Evolutionary conservation across 2,888 invertebrate species (phyloP), one percentile per base, ranked within the genome.

Genomic region (Drosophila borborema): DNA sequence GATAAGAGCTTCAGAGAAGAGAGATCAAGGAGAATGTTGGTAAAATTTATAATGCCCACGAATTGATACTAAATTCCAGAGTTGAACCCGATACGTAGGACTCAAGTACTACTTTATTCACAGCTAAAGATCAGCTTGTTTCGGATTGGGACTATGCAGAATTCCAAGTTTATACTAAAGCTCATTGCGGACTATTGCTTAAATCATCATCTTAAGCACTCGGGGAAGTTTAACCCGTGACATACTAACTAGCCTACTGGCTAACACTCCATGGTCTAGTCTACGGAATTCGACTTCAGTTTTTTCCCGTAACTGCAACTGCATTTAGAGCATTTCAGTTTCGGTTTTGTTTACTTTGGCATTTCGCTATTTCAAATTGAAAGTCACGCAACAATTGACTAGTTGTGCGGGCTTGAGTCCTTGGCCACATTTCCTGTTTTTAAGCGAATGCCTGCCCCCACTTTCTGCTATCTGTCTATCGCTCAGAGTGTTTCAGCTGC

Each of bases 381-480:
- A 90, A 90, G 91, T 91, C 91, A 92, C 91, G 91, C 92, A 91
- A 92, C 84, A 77, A 80, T 77, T 87, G 82, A 73, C 68, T 73
- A 38, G 51, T 23, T 46, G 18, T 46, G 56, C 43, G 56, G 40
- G 20, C 45, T 16, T 48, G 38, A n/a, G 6, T 48, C 23, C 51
- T n/a, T 40, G 14, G 23, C 9, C 43, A 38, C 40, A 1, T 4
- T 16, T 20, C 31, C 31, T 14, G 46, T 45, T 43, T 31, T 3
- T 10, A 16, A 5, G 23, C 38, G 14, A 54, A 12, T 4, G 28
- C 56, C 36, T n/a, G 41, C 38, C 59, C 38, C 59, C 31, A 10
- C 45, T n/a, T 38, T 28, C 6, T 12, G 45, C 45, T 43, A 48
- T 43, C 45, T 55, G 49, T 61, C 18, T 6, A 28, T 31, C 36